Conservation (phyloP, 1,140 invertebrate species). For the Rhizoglyphus robini region DNA sequence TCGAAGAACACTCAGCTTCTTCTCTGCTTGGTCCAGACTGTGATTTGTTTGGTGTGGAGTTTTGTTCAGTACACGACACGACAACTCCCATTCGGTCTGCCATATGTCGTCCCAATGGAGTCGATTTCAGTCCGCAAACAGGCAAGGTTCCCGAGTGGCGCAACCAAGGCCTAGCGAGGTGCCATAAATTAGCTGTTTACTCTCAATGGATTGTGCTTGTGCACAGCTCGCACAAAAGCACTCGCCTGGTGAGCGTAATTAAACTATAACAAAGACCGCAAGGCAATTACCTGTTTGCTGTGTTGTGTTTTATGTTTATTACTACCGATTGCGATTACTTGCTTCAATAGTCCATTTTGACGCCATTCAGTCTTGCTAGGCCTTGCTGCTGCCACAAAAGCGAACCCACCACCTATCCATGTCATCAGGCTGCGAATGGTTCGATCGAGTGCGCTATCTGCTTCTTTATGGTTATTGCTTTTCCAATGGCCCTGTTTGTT, state of each 20-base stretch:
- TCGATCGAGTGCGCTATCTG: no score
- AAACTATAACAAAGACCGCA: not conserved
- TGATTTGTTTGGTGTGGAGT: no score
- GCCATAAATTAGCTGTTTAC: conserved; percentile 5
- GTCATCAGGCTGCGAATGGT: no score
- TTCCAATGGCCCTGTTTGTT: not conserved
- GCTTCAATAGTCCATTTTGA: not conserved
- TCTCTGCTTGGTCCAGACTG: no score
- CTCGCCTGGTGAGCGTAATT: not conserved
- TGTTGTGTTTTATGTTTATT: conserved; percentile 1
- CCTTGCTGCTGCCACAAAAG: no score
- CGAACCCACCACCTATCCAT: no score
- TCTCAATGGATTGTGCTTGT: not conserved
- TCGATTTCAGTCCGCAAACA: no score
- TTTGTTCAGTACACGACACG: no score
- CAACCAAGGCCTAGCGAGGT: conserved; percentile 1
- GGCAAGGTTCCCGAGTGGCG: no score
- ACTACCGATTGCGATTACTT: conserved; percentile 8
- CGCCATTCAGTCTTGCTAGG: not conserved
- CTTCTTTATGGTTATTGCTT: not conserved
- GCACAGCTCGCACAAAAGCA: not conserved
- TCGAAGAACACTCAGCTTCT: no score
- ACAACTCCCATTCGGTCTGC: not conserved
- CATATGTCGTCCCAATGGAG: not conserved
- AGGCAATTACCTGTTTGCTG: conserved; percentile 10